Base-by-base conservation (phyloP, 1,140 invertebrate genomes). In the Listronotus oregonensis region DNA sequence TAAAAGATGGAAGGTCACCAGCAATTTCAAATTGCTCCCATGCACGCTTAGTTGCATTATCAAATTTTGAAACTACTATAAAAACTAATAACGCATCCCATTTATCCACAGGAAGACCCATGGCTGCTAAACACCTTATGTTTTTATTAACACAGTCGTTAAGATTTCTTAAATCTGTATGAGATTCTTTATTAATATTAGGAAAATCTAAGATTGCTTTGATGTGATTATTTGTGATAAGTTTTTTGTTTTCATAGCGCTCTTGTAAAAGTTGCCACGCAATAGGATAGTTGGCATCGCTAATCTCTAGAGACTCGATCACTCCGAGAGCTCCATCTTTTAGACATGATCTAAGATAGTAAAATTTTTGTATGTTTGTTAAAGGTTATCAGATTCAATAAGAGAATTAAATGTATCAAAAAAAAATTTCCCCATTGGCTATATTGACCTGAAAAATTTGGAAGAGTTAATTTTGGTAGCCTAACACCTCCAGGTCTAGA, bases 261-360 rank as follows among this genome's bases (percentile, higher is more conserved):
- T 46, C 44, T 9, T 9, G 8, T 46, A 46, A 14, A 46, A 46
- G 44, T 46, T 46, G 44, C 44, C 44, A 46, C 14, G 44, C 44
- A 14, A 6, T 46, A 7, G 6, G 8, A 46, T 46, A 46, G 15
- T 14, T 46, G 7, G 8, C 15, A 9, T 8, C 44, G 44, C 44
- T 55, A 55, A 42, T 42, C 21, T 12, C 44, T 7, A 65, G 15
- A 5, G 54, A 58, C 1, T 9, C 18, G 39, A 65, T 17, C 4
- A 17, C 12, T 3, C 50, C 39, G 11, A 12, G 7, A 1, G 63
- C 63, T 6, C 17, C 46, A 49, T 32, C 32, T 32, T 57, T 57
- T 58, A 65, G 18, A 21, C 39, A 58, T 21, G 46, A 51, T 12
- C 43, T 14, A 14, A 65, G 37, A 50, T 65, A 65, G 21, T 57